Base-by-base conservation (phyloP, 2,888 invertebrate species). In the Eulithis testata region DNA sequence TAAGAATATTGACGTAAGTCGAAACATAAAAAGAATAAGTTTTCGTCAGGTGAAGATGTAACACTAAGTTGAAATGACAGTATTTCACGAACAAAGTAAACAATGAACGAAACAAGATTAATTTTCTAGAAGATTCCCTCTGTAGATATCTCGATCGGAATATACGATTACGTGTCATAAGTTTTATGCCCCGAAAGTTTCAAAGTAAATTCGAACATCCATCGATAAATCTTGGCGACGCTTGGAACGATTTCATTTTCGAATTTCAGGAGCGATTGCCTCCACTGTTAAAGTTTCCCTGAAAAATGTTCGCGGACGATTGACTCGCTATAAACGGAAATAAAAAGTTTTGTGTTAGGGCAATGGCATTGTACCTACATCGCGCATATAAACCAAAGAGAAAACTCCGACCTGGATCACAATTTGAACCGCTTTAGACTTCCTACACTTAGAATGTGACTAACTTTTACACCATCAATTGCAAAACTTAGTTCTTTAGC, bases 201-300 rank as follows among this genome's bases (percentile, higher is more conserved):
- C 87, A 88, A 91, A 92, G 91, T 90, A 91, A 91, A 92, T 91
- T 91, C 87, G 90, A 92, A 89, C 91, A 91, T 91, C 87, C 88
- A 91, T 91, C 93, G 89, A 93, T 93, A 93, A 93, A 92, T 93
- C 93, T 93, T 89, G 88, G 92, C 90, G 92, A 90, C 91, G 91
- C 90, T 91, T 86, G 83, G 87, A 89, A 91, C 91, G 92, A 91
- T 92, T 93, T 93, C 92, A 93, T 93, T 93, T 93, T 93, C 93
- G 93, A 91, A 92, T 92, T 92, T 92, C 93, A 91, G 92, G 90
- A 93, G 86, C 93, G 91, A 93, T 93, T 93, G 91, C 91, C 90
- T 89, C 91, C 86, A 91, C 90, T 92, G 93, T 93, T 92, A 91
- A 93, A 93, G 90, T 93, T 93, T 93, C 91, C 90, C 90, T 93